Conservation (phyloP, 2,888 invertebrate genomes). For the Bellardia bayeri region DNA sequence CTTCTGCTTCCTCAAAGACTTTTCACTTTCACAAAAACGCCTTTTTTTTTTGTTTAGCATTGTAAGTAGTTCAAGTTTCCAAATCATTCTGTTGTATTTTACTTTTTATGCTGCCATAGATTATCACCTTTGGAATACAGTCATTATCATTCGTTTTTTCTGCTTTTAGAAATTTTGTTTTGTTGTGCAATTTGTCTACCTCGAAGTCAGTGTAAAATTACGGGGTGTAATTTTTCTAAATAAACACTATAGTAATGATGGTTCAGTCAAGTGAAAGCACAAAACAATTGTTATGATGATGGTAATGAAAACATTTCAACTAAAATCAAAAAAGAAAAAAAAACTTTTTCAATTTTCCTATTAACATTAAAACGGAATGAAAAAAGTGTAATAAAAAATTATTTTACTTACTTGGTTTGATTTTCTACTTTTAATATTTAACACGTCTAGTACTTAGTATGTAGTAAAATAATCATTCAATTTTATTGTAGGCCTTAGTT, state of each 20-base stretch:
- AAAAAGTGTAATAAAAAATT: neutral
- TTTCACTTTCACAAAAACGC: constrained; percentile 30
- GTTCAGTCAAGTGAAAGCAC: constrained; percentile 65
- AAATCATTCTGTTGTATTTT: neutral
- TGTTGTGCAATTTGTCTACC: constrained; percentile 14
- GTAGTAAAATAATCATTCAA: neutral
- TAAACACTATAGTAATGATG: constrained; percentile 49
- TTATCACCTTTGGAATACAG: constrained; percentile 52
- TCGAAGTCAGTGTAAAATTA: constrained; percentile 32
- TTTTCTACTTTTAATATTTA: neutral
- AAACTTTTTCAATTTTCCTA: constrained; percentile 21
- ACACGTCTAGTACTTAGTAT: too few species aligned
- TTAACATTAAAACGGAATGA: neutral
- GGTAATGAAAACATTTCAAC: constrained; percentile 52
- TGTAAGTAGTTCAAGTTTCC: constrained; percentile 11
- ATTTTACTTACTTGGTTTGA: neutral
- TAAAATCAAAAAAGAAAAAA: neutral
- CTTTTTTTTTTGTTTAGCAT: constrained; percentile 49
- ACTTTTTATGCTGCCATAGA: constrained; percentile 18
- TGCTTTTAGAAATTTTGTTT: neutral
- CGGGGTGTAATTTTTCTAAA: constrained; percentile 35
- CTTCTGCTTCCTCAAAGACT: neutral
- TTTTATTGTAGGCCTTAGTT: neutral
- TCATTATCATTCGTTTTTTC: constrained; percentile 31
- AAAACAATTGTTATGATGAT: constrained; percentile 62